phyloP scores from a whole-genome alignment of 1,140 invertebrate species.

The Gryon sp. region DNA sequence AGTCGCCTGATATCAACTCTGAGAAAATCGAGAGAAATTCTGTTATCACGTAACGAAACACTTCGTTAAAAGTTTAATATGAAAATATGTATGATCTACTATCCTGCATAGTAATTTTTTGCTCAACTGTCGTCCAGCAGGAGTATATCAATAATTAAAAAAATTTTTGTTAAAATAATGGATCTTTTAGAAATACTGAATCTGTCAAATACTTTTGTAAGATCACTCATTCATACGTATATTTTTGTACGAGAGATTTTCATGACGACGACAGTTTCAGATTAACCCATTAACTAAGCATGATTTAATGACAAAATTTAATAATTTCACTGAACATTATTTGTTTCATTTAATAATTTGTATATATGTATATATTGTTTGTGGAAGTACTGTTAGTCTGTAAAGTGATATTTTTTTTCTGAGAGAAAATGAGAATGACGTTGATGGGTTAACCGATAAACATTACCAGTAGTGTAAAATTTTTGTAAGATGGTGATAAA shows the following conservation, averaged over 20 bases:
- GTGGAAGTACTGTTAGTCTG: background rate
- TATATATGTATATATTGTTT: constrained; percentile 43
- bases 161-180: background rate
- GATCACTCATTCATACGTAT: background rate
- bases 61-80: background rate
- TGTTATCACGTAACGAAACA: constrained; percentile 67
- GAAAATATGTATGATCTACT: constrained; percentile 2
- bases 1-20: constrained; percentile 49
- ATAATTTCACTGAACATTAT: no score
- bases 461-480: background rate
- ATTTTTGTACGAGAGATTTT: background rate
- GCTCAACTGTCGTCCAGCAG: constrained; percentile 26
- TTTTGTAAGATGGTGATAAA: background rate
- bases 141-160: background rate
- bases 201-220: constrained; percentile 1
- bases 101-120: constrained; percentile 12
- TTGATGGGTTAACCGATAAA: constrained; percentile 9
- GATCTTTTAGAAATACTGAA: background rate
- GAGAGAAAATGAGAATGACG: background rate
- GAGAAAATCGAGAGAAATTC: constrained; percentile 63
- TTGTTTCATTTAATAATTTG: background rate
- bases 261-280: background rate
- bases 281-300: background rate
- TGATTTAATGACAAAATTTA: no score
- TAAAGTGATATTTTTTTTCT: background rate